A percentile compares a stretch with the other conserved stretches of the same genome.
These are phyloP conservation scores for Malthinus seriepunctatus DNA, from an alignment of 2,888 invertebrate genomes.

Conservation along the genomic window DNA sequence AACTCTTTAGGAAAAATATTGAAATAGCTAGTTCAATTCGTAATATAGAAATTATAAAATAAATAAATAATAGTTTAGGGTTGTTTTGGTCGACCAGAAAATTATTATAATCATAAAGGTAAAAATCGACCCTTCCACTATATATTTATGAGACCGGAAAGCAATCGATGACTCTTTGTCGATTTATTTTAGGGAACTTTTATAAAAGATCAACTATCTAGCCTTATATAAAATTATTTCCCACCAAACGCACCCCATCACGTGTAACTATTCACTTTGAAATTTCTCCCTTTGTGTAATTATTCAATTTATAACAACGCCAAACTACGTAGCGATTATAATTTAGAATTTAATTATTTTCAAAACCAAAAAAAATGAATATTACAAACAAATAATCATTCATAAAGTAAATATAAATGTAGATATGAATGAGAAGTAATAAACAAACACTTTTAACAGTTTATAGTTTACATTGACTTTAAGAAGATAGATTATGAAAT, in stretches of 20 bases:
- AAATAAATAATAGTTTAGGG: too few species aligned
- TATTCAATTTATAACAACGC: too few species aligned
- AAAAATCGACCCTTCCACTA: slow-evolving; percentile 20
- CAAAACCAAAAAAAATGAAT: too few species aligned
- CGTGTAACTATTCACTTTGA: slow-evolving; percentile 1
- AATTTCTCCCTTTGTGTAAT: too few species aligned
- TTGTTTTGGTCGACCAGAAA: not conserved
- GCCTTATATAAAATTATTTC: slow-evolving; percentile 21
- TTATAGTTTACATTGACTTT: slow-evolving; percentile 22
- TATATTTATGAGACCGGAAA: slow-evolving; percentile 23
- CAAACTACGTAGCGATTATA: too few species aligned
- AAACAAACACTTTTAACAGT: slow-evolving; percentile 14
- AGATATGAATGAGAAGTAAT: slow-evolving; percentile 6
- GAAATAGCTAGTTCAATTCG: too few species aligned
- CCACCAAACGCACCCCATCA: slow-evolving; percentile 12
- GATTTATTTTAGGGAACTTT: slow-evolving; percentile 19
- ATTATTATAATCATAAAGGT: not conserved
- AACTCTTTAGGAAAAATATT: too few species aligned
- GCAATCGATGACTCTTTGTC: slow-evolving; percentile 25
- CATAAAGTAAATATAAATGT: too few species aligned
- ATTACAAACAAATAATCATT: too few species aligned
- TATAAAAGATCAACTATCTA: slow-evolving; percentile 16
- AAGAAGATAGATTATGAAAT: slow-evolving; percentile 37
- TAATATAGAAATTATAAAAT: too few species aligned
- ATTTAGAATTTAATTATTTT: too few species aligned